Conservation (phyloP, 2,888 invertebrate species). For the Cheilosia soror region DNA sequence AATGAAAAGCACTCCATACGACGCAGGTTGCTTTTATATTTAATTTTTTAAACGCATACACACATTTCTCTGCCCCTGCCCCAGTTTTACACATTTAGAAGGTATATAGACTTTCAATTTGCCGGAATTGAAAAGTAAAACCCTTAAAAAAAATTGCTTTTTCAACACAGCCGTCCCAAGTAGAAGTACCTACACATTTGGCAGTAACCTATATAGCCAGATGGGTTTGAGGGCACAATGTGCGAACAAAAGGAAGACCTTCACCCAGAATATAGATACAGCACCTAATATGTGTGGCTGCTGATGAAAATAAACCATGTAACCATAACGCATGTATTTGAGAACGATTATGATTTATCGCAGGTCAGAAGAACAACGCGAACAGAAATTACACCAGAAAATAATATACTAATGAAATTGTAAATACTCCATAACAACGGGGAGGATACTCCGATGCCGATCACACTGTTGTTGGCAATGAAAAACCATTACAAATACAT, state of each 20-base stretch:
- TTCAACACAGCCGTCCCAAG: background rate
- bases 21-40: background rate
- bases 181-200: slow-evolving; percentile 3
- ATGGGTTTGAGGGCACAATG: background rate
- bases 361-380: slow-evolving; percentile 11
- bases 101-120: background rate
- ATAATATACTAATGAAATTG: slow-evolving; percentile 31
- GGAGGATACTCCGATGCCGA: background rate
- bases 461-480: slow-evolving; percentile 5
- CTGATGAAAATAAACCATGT: background rate
- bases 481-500: slow-evolving; percentile 17
- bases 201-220: background rate
- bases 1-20: background rate
- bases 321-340: slow-evolving; percentile 5
- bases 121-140: slow-evolving; percentile 45
- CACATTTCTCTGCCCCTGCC: background rate
- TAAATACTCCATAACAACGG: slow-evolving; percentile 13
- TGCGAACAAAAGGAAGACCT: background rate
- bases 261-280: background rate
- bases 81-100: background rate
- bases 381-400: background rate
- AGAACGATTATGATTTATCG: slow-evolving; percentile 47
- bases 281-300: background rate
- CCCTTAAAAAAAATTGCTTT: slow-evolving; percentile 13
- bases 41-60: background rate